phyloP scores from a whole-genome alignment of 2,113 vertebrate species.

The Dermatemys mawii region DNA sequence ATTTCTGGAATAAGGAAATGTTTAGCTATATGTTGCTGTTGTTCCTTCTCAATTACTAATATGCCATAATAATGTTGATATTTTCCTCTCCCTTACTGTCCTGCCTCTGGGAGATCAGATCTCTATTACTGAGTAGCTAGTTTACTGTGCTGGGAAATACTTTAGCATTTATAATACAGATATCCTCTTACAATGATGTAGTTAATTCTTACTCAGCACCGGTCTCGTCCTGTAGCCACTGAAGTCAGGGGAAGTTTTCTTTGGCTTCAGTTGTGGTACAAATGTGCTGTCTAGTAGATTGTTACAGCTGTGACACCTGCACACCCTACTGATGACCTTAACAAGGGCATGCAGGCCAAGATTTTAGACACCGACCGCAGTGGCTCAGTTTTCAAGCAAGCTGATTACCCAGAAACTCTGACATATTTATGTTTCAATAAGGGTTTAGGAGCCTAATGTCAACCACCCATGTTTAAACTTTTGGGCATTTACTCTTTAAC shows the following conservation, averaged over 20 bases:
- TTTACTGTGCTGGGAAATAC: slow-evolving; percentile 29
- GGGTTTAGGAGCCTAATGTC: background rate
- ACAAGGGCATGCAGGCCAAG: background rate
- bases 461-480: background rate
- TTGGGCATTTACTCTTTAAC: background rate
- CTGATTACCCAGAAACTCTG: background rate
- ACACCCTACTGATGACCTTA: too few species aligned
- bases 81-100: slow-evolving; percentile 11
- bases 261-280: background rate
- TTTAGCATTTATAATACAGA: accelerated
- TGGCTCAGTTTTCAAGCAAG: background rate
- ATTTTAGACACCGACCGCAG: background rate
- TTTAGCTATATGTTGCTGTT: slow-evolving; percentile 46
- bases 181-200: background rate
- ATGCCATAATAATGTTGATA: background rate
- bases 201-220: background rate
- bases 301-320: background rate
- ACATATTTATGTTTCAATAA: background rate
- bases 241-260: background rate
- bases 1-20: accelerated
- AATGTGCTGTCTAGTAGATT: background rate
- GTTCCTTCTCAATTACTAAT: slow-evolving; percentile 52
- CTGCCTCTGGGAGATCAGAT: background rate
- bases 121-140: background rate
- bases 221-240: background rate